Base-by-base conservation (phyloP, 2,888 invertebrate genomes). In the Pseudeuparius sepicola region DNA sequence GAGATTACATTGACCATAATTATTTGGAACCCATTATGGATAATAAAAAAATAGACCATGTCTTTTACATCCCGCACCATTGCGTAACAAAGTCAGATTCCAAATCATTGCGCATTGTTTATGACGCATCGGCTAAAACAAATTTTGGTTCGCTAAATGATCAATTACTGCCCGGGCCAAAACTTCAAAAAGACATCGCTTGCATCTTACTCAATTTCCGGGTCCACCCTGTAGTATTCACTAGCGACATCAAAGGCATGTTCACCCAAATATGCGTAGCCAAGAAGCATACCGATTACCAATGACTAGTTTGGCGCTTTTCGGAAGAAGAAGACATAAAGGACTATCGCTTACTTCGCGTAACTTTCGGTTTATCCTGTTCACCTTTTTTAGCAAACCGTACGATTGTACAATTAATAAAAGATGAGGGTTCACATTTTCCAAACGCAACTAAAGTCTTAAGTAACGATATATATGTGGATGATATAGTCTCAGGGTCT, bases 141-240 rank as follows among this genome's bases (percentile, higher is more conserved):
- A 14, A 34, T 24, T 14, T 14, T 3, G 11, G 24, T 24, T 20
- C 31, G 5, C 14, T 36, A 10, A 36, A 36, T 31, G 24, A 36
- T 11, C 13, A 23, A n/a, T 23, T 36, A 24, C 4, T 36, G 14
- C 14, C 20, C 5, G 38, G 38, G 11, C 34, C 37, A 4, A 37
- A 36, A 34, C 28, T 37, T 15, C 35, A 38, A 24, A 2, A 29
- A 6, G 38, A 36, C 18, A 37, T 38, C 16, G 10, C 18, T 15
- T 7, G 14, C n/a, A 10, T 13, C 11, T 7, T 33, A n/a, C n/a
- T 31, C 12, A 5, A 14, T 10, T 33, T 33, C 14, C 14, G 34
- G 6, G 4, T 11, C 9, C 17, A 31, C 12, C 5, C 5, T 6
- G 4, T 31, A 11, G 30, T 14, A 6, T 34, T 34, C 17, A 17